Base-by-base conservation (phyloP, 2,797 vertebrate species). In the Chloroceryle amazona region DNA sequence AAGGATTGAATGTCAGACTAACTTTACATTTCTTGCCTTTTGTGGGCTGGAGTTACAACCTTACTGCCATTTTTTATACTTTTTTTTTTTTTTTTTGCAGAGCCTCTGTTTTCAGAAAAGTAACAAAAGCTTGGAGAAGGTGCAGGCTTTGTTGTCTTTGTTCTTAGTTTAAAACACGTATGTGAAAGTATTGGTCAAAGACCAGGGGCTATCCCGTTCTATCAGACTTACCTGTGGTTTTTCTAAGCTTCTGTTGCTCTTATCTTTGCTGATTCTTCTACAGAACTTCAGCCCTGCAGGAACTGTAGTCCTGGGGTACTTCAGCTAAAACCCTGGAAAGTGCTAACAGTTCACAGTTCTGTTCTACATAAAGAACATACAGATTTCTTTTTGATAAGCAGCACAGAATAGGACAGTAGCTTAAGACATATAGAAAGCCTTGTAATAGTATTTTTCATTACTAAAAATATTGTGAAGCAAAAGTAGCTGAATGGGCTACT, bases 21-120 rank as follows among this genome's bases (percentile, higher is more conserved):
- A 97, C 93, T 97, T 98, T 95, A 96, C 92, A 95, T 96, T 96
- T 96, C 97, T 89, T 97, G 95, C 81, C 90, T 97, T 96, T 95
- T 97, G 96, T 97, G 91, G 55, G 80, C 93, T 97, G 86, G 91
- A 98, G 97, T 97, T 96, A 96, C 73, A 98, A 97, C 96, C 96
- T 98, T 95, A 90, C 95, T 93, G 96, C 97, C 95, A 97, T 81
- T 96, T 97, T 96, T 97, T 21, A 65, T 93, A 90, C 28, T 76
- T 54, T 29, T 52, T 33, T 47, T 95, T 79, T 54, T 29, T 52
- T 33, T 41, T 41, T 47, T 95, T 94, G 6, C 78, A 67, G 58
- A 76, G 42, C 21, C 19, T 75, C 33, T 66, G 9, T 75, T 90
- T 95, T 84, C 55, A 91, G 86, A 66, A 66, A 84, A 92, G 47